A percentile compares a stretch with the other conserved stretches of the same genome.
Conservation (phyloP, 2,113 vertebrate species). For the Spermophilus dauricus region DNA sequence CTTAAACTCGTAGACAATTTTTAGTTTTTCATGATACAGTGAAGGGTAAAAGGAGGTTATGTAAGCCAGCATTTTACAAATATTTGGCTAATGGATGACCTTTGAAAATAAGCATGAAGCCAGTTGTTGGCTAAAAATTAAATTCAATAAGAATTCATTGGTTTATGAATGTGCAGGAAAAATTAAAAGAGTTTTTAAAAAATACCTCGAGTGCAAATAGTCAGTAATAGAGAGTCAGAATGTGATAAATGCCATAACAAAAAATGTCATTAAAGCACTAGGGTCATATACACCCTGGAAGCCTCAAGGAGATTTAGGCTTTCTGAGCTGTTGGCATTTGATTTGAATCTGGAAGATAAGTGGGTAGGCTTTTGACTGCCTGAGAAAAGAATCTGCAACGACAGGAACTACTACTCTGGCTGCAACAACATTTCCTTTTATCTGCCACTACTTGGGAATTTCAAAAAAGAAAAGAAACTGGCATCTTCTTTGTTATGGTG, state of each 20-base stretch:
- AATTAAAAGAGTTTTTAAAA: not conserved
- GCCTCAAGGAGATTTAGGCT: not conserved
- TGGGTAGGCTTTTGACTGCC: not conserved
- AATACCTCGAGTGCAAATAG: not conserved
- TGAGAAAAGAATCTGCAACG: slow-evolving; percentile 36
- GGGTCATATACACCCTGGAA: not conserved
- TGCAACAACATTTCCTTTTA: not conserved
- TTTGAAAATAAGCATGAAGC: slow-evolving; percentile 52
- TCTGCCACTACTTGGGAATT: not conserved
- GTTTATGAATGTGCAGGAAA: slow-evolving; percentile 16
- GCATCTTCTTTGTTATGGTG: not conserved
- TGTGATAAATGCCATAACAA: not conserved
- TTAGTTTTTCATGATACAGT: not conserved
- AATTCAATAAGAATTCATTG: slow-evolving; percentile 32
- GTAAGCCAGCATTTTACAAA: not conserved
- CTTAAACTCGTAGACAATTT: not conserved
- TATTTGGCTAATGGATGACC: slow-evolving; percentile 6
- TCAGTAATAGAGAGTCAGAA: not conserved
- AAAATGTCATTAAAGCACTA: not conserved
- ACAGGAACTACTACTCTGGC: not conserved
- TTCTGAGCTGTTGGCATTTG: not conserved
- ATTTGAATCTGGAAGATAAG: slow-evolving; percentile 7
- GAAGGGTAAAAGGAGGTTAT: not conserved
- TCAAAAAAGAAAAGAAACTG: not conserved
- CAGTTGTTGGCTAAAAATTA: slow-evolving; percentile 49